These are phyloP conservation scores for Paraescarpia echinospica DNA, from an alignment of 1,140 invertebrate species.

Conservation along the genomic window DNA sequence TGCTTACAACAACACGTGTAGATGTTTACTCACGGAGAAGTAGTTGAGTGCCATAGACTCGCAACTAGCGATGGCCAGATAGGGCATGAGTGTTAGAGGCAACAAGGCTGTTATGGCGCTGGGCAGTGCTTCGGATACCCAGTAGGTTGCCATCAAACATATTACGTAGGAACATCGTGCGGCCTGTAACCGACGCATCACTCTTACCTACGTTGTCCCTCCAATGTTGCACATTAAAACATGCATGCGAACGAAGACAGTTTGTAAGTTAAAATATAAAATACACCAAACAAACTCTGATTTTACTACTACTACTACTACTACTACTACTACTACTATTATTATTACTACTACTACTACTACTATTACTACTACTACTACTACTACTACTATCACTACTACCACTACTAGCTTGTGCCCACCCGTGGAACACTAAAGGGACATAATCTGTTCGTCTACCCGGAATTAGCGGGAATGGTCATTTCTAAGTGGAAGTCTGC, in stretches of 20 bases:
- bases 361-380: too few relatives aligned
- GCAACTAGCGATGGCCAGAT: slow-evolving; percentile 49
- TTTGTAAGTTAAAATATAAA: too few relatives aligned
- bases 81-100: slow-evolving; percentile 58
- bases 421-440: too few relatives aligned
- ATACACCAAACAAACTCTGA: too few relatives aligned
- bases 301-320: too few relatives aligned
- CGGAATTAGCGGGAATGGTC: too few relatives aligned
- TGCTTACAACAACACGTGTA: background rate
- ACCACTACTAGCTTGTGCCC: too few relatives aligned
- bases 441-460: too few relatives aligned
- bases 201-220: background rate
- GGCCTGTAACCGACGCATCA: slow-evolving; percentile 1
- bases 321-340: too few relatives aligned
- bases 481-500: too few relatives aligned
- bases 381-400: too few relatives aligned
- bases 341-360: too few relatives aligned
- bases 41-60: slow-evolving; percentile 48
- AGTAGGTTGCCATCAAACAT: slow-evolving; percentile 74
- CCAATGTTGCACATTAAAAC: background rate
- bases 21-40: slow-evolving; percentile 30
- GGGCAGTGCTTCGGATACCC: slow-evolving; percentile 60
- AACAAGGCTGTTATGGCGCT: slow-evolving; percentile 59
- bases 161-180: slow-evolving; percentile 69
- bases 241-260: background rate